A percentile compares a stretch with the other conserved stretches of the same genome.
These are phyloP conservation scores for Calephelis virginiensis DNA, from an alignment of 1,140 invertebrate species.

Conservation along the genomic window DNA sequence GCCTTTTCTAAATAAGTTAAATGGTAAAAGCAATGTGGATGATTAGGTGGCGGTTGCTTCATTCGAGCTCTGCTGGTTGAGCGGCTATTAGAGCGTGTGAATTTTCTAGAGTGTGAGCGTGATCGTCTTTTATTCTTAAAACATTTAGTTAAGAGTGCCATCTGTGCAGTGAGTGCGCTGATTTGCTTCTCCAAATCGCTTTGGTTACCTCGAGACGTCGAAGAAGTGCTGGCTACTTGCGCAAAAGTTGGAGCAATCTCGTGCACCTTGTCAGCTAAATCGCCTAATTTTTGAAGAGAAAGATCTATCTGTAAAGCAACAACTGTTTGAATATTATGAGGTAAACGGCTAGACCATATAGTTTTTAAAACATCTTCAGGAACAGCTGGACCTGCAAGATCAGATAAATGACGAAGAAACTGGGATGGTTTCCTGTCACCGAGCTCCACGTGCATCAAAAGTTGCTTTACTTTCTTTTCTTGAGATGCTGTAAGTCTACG, in stretches of 20 bases:
- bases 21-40: constrained; percentile 19
- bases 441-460: constrained; percentile 25
- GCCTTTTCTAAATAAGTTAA: constrained; percentile 21
- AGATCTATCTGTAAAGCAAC: constrained; percentile 23
- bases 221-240: constrained; percentile 19
- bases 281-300: constrained; percentile 20
- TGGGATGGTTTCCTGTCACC: constrained; percentile 37
- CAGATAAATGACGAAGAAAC: constrained; percentile 22
- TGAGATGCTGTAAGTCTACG: constrained; percentile 32
- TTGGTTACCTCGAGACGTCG: neutral
- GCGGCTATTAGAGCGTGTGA: neutral
- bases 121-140: no score
- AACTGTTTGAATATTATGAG: constrained; percentile 23
- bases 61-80: neutral
- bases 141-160: neutral
- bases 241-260: constrained; percentile 10
- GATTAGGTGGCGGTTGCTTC: constrained; percentile 17
- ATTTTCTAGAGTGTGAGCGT: neutral
- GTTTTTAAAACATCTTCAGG: constrained; percentile 28
- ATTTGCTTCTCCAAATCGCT: constrained; percentile 4
- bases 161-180: neutral
- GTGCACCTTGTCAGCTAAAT: constrained; percentile 27
- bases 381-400: neutral
- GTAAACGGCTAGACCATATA: constrained; percentile 26
- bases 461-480: constrained; percentile 25